These are phyloP conservation scores for Rhabdomys pumilio DNA, from an alignment of 2,797 vertebrate genomes.

Conservation along the genomic window DNA sequence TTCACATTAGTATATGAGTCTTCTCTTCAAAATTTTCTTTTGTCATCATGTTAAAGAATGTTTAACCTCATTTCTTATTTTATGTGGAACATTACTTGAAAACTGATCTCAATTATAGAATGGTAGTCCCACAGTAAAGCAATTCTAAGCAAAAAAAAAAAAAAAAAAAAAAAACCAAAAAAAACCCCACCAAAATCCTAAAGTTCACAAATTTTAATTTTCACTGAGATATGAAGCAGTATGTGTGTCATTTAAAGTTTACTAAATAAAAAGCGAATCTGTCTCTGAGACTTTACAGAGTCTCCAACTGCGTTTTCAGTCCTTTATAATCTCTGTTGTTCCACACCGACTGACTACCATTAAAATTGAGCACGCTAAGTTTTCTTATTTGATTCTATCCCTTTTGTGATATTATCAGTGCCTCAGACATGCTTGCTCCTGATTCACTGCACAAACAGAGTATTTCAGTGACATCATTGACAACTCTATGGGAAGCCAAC, in stretches of 20 bases:
- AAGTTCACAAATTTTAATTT: slow-evolving; percentile 65
- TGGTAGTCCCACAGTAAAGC: slow-evolving; percentile 18
- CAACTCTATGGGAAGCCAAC: slow-evolving; percentile 20
- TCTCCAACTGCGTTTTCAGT: slow-evolving; percentile 35
- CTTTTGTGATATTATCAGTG: slow-evolving; percentile 40
- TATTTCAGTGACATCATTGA: slow-evolving; percentile 55
- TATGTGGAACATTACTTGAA: slow-evolving; percentile 42
- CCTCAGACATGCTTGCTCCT: slow-evolving; percentile 23
- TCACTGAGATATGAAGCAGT: slow-evolving; percentile 48
- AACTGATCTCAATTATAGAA: slow-evolving; percentile 28
- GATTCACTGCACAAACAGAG: slow-evolving; percentile 13
- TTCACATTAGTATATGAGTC: slow-evolving; percentile 42
- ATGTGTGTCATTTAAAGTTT: slow-evolving; percentile 44
- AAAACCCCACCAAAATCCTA: too few relatives aligned
- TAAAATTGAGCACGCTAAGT: slow-evolving; percentile 18
- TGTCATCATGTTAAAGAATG: neutral
- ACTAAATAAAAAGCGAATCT: slow-evolving; percentile 14
- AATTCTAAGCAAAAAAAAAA: neutral
- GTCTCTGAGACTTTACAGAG: slow-evolving; percentile 39
- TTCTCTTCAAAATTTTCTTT: slow-evolving; percentile 37
- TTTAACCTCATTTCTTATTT: neutral
- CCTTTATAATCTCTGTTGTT: slow-evolving; percentile 57
- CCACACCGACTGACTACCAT: neutral
- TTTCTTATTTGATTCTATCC: slow-evolving; percentile 4
- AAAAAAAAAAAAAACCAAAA: too few relatives aligned